Conservation (phyloP, 1,140 invertebrate species). For the Chironomus striatipennis region DNA sequence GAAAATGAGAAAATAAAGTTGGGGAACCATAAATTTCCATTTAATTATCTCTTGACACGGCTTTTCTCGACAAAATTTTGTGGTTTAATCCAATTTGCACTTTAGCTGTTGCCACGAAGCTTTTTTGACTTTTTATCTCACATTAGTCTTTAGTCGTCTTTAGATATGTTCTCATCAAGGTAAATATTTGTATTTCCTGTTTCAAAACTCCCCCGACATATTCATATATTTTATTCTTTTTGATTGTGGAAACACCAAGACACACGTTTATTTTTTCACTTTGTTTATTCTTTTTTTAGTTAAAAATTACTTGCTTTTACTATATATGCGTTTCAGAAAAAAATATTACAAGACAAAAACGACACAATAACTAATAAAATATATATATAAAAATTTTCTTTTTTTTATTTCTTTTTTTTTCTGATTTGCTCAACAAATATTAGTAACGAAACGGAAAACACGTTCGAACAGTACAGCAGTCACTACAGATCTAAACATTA, state of each 20-base stretch:
- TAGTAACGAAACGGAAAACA: not conserved
- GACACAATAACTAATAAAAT: constrained; percentile 9
- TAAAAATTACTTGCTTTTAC: too few relatives aligned
- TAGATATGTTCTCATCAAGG: not conserved
- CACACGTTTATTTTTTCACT: not conserved
- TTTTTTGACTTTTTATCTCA: too few relatives aligned
- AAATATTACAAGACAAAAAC: not conserved
- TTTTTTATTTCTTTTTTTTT: not conserved
- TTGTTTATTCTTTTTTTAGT: not conserved
- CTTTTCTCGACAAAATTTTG: not conserved
- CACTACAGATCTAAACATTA: not conserved
- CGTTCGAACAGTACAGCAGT: not conserved
- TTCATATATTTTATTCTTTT: not conserved
- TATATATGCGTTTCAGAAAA: too few relatives aligned
- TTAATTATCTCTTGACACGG: constrained; percentile 19
- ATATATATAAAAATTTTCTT: not conserved
- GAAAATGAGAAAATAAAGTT: not conserved
- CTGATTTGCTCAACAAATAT: not conserved
- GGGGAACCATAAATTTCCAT: constrained; percentile 19
- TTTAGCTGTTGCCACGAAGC: not conserved
- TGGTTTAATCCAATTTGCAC: constrained; percentile 22
- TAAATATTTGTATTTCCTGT: constrained; percentile 20
- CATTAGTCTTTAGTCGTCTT: too few relatives aligned
- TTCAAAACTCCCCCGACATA: not conserved
- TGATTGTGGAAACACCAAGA: not conserved